Evolutionary conservation across 1,140 invertebrate genomes (phyloP), one percentile per base, ranked within the genome.

Genomic region (Meloidogyne floridensis): DNA sequence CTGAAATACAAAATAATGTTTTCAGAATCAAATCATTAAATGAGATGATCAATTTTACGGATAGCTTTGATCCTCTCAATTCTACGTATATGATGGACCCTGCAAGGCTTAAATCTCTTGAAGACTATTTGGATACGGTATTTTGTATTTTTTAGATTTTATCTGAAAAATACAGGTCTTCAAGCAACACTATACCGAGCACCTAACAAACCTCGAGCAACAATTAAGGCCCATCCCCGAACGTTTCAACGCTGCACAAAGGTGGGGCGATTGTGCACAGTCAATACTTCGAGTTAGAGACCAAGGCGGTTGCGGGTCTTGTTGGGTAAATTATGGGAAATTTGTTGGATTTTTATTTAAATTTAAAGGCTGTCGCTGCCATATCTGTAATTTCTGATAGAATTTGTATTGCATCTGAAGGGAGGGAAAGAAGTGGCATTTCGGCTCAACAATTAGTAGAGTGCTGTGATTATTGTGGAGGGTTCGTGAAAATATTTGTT

Each of bases 271-370:
- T 18, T 81, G 80, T 51, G 72, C 80, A 8, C 59, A 81, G 43
- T 70, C 59, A 32, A 81, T 81, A 13, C 51, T 81, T 18, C 59
- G 74, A 13, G 80, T 81, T 18, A 72, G 80, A 18, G 75, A 81
- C 56, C 80, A 81, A 51, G 80, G 80, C n/a, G 80, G 80, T 15
- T 81, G 80, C 72, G 80, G 80, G 5, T 81, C 80, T 32, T 81
- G 80, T 20, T 81, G 80, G 80, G 80, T 51, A 51, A 9, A 11
- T 74, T 32, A 56, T 32, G 32, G 32, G 11, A 43, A 20, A 79
- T 4, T 6, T 10, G 6, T 11, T 70, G 13, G 3, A 11, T 8
- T 11, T 54, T 7, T 72, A n/a, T 71, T 42, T 47, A 47, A 8
- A 15, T 43, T 18, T 18, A 56, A 72, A 71, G 77, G 56, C 77